These are phyloP conservation scores for Synodontis membranacea DNA, from an alignment of 2,113 vertebrate species.

Conservation along the genomic window DNA sequence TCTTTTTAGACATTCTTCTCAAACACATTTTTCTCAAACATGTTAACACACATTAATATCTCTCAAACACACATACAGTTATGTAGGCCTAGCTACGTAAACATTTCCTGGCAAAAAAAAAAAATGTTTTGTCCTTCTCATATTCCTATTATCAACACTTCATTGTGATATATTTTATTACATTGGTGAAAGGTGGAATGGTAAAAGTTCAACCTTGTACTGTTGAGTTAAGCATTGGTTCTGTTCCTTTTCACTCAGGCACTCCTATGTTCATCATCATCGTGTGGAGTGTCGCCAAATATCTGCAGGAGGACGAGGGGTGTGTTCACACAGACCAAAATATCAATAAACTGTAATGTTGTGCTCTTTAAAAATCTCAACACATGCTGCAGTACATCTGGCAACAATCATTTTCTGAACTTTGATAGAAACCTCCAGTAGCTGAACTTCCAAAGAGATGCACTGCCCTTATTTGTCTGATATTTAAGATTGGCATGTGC, in stretches of 20 bases:
- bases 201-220: neutral
- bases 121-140: neutral
- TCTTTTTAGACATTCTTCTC: neutral
- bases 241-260: constrained; percentile 68
- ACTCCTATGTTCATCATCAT: constrained; percentile 76
- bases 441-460: neutral
- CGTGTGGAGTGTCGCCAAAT: constrained; percentile 81
- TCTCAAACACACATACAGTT: neutral
- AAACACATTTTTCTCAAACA: neutral
- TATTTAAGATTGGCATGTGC: neutral
- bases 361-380: neutral
- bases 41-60: neutral
- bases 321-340: constrained; percentile 62
- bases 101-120: neutral
- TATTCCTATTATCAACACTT: neutral
- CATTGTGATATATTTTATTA: neutral
- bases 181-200: neutral
- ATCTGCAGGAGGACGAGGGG: constrained; percentile 86
- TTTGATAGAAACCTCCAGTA: neutral
- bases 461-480: neutral
- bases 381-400: neutral
- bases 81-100: neutral
- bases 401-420: neutral
- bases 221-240: neutral
- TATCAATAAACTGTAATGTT: neutral